phyloP scores from a whole-genome alignment of 2,797 vertebrate species.

The Chaetodon trifasciatus region DNA sequence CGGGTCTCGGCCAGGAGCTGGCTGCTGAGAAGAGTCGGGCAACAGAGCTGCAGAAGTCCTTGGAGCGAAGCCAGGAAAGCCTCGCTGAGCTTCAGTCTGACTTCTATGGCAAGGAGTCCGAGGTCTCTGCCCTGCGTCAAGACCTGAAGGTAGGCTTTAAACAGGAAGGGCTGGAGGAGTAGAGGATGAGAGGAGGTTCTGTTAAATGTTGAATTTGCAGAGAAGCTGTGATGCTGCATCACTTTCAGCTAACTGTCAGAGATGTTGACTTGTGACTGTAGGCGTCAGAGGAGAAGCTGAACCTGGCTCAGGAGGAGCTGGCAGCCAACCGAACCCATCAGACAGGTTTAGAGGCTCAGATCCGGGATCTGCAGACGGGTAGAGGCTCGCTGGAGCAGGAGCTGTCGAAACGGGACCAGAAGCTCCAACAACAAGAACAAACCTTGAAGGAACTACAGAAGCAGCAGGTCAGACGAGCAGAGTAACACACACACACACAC shows the following conservation, averaged over 20 bases:
- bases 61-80: conserved; percentile 85
- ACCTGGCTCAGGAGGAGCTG: conserved; percentile 92
- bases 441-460: conserved; percentile 87
- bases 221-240: background rate
- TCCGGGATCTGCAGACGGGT: conserved; percentile 89
- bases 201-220: background rate
- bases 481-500: background rate
- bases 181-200: background rate
- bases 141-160: conserved; percentile 91
- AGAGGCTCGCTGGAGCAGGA: conserved; percentile 87
- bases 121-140: conserved; percentile 93
- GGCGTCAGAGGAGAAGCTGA: conserved; percentile 92
- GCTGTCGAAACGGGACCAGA: conserved; percentile 85
- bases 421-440: conserved; percentile 87
- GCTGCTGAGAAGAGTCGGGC: conserved; percentile 84
- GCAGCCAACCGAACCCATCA: conserved; percentile 91
- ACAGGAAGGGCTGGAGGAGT: background rate
- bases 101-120: conserved; percentile 95
- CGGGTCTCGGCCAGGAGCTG: conserved; percentile 86
- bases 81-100: conserved; percentile 91
- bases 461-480: conserved; percentile 86
- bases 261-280: conserved; percentile 59
- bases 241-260: background rate
- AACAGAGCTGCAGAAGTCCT: conserved; percentile 85
- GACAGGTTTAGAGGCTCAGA: conserved; percentile 86